Conservation (phyloP, 2,888 invertebrate species). For the Lamproptera curius region DNA sequence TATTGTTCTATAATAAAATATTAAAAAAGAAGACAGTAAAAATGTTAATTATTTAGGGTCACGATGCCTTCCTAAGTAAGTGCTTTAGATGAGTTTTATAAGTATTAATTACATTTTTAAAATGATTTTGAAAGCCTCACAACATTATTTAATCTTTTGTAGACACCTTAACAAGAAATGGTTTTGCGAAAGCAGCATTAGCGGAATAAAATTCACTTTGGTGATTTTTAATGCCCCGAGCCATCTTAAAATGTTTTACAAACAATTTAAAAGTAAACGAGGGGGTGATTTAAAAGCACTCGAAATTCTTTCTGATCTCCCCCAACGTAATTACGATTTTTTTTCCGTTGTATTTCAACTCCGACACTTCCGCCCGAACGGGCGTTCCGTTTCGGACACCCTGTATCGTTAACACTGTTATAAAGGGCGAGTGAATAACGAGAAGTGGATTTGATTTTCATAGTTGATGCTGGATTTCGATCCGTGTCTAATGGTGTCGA, state of each 20-base stretch:
- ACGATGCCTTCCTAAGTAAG: no score
- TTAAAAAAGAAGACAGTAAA: no score
- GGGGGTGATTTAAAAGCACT: slow-evolving; percentile 13
- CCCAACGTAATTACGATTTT: slow-evolving; percentile 20
- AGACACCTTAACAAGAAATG: no score
- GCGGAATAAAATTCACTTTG: slow-evolving; percentile 6
- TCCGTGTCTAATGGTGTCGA: slow-evolving; percentile 2
- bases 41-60: no score
- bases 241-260: slow-evolving; percentile 13
- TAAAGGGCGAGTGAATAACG: slow-evolving; percentile 48
- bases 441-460: slow-evolving; percentile 38
- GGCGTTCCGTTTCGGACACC: slow-evolving; percentile 24
- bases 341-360: slow-evolving; percentile 5
- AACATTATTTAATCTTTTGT: no score
- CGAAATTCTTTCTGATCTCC: slow-evolving; percentile 12
- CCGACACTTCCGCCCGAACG: slow-evolving; percentile 20
- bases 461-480: slow-evolving; percentile 22
- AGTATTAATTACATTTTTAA: no score
- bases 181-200: no score
- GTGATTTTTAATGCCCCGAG: slow-evolving; percentile 11
- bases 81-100: no score
- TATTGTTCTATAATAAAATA: no score
- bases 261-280: slow-evolving; percentile 18
- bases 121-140: no score
- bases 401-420: slow-evolving; percentile 42